Evolutionary conservation across 2,797 vertebrate genomes (phyloP), one percentile per base, ranked within the genome.

Genomic region (Caiman crocodilus): DNA sequence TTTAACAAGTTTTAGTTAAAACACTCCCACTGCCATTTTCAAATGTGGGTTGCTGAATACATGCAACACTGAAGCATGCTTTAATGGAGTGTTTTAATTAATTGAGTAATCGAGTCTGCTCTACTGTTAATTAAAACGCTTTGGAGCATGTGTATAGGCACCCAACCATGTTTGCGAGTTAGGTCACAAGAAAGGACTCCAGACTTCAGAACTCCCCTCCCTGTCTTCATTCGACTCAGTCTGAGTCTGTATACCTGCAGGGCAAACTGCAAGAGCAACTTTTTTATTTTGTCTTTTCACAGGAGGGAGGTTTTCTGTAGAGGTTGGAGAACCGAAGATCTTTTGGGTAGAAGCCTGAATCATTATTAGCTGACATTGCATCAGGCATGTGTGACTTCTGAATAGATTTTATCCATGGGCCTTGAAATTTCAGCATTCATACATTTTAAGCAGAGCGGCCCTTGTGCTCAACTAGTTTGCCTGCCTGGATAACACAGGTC

Each of bases 401-500:
- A 73, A 94, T 5, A 84, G 60, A 82, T 91, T 76, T 88, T 42
- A 80, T 12, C 57, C 7, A n/a, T 75, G 57, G 75, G 85, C 81
- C 13, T 75, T 84, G 74, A 84, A 94, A 90, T 63, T 88, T 77
- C 75, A 26, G 90, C 75, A 20, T 91, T 55, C 4, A 3, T 10
- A 30, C 56, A 85, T 88, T 85, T 93, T 74, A 61, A 87, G 59
- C 67, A 67, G 55, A 79, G 32, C 69, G 10, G 23, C 30, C 77
- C 35, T 20, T 85, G n/a, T 1, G 4, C 32, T 73, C 23, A 63
- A 55, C 59, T 23, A 32, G 57, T 56, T 42, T 74, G 60, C 86
- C 35, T 8, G 84, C 75, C 76, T 4, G 3, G 26, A 77, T 0
- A 85, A 23, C 71, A 65, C 0, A 0, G 78, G 81, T 28, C 28